These are phyloP conservation scores for Hypsopygia costalis DNA, from an alignment of 2,888 invertebrate genomes.

Conservation along the genomic window DNA sequence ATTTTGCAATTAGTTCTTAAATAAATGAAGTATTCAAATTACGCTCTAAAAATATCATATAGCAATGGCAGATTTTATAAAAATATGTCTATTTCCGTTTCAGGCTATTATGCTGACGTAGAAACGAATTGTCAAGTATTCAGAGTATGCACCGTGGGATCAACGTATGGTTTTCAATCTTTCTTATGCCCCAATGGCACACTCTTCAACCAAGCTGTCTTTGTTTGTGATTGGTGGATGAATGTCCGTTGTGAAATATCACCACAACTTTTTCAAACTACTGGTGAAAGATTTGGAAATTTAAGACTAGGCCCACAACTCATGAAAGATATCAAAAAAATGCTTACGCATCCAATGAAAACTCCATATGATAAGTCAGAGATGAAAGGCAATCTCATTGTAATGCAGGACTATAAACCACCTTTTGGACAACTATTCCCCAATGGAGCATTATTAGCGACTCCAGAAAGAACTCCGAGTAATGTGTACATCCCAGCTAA, in stretches of 20 bases:
- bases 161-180: slow-evolving; percentile 78
- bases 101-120: slow-evolving; percentile 84
- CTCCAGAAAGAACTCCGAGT: slow-evolving; percentile 47
- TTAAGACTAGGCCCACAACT: slow-evolving; percentile 75
- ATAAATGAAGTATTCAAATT: too few relatives aligned
- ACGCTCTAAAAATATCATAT: too few relatives aligned
- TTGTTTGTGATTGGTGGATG: slow-evolving; percentile 86
- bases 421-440: slow-evolving; percentile 61
- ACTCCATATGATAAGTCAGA: slow-evolving; percentile 57
- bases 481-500: slow-evolving; percentile 56
- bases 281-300: slow-evolving; percentile 66
- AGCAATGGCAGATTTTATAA: too few relatives aligned
- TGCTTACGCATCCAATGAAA: slow-evolving; percentile 74
- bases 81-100: too few relatives aligned
- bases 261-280: slow-evolving; percentile 52
- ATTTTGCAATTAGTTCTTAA: too few relatives aligned
- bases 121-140: slow-evolving; percentile 84
- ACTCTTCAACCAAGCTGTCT: slow-evolving; percentile 83
- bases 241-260: slow-evolving; percentile 81
- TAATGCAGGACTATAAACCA: slow-evolving; percentile 70
- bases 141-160: slow-evolving; percentile 82
- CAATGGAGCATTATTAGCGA: slow-evolving; percentile 48
- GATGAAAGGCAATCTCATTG: slow-evolving; percentile 54
- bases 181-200: slow-evolving; percentile 86
- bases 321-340: slow-evolving; percentile 79